A percentile compares a stretch with the other conserved stretches of the same genome.
phyloP scores from a whole-genome alignment of 2,888 invertebrate species.

The Lycocerus yunnanus region DNA sequence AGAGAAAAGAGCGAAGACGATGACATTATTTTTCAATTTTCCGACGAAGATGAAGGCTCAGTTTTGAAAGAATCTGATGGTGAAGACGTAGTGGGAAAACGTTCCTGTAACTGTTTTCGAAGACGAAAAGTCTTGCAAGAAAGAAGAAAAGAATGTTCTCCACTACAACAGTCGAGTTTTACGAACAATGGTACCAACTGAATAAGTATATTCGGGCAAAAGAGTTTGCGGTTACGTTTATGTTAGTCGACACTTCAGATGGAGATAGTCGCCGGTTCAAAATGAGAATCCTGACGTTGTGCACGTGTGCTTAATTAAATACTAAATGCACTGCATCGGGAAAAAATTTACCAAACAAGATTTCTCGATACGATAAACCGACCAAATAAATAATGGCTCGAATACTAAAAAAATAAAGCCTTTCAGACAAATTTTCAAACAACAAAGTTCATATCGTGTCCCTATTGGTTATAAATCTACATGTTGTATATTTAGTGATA shows the following conservation, averaged over 20 bases:
- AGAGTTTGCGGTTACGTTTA: background rate
- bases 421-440: background rate
- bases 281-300: background rate
- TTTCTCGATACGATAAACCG: background rate
- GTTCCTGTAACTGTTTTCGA: background rate
- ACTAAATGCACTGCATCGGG: background rate
- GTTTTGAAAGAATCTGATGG: too few relatives aligned
- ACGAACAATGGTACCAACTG: background rate
- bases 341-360: background rate
- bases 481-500: conserved; percentile 38
- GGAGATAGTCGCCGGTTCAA: background rate
- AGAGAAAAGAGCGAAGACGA: too few relatives aligned
- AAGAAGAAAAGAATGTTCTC: background rate
- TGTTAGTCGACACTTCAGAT: background rate
- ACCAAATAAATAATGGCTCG: too few relatives aligned
- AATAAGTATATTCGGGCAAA: background rate
- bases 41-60: too few relatives aligned
- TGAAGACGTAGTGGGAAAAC: too few relatives aligned
- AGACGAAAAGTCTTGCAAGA: background rate
- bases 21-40: too few relatives aligned
- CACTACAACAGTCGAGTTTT: background rate
- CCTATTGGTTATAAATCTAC: conserved; percentile 22
- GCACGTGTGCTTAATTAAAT: background rate
- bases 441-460: background rate
- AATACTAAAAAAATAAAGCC: too few relatives aligned